Evolutionary conservation across 1,140 invertebrate genomes (phyloP).

Genomic region (Tetranychus cinnabarinus): DNA sequence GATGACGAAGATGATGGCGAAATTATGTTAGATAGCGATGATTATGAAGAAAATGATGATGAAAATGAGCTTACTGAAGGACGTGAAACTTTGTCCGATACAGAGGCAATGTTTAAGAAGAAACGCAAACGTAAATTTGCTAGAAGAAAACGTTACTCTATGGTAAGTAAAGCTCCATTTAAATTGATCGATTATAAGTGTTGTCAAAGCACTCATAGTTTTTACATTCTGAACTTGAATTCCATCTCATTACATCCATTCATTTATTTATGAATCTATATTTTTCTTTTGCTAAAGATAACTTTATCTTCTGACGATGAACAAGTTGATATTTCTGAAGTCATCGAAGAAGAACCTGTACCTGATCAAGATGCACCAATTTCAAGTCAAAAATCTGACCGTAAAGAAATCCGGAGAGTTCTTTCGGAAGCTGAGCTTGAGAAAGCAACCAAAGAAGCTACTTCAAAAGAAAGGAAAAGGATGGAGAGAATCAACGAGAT

Average conservation of each 20-base stretch:
- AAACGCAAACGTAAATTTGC: neutral
- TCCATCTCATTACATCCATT: neutral
- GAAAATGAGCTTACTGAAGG: neutral
- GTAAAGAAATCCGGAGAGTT: neutral
- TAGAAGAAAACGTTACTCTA: neutral
- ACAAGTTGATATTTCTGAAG: neutral
- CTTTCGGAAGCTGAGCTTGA: neutral
- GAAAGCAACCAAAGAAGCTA: neutral
- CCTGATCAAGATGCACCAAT: neutral
- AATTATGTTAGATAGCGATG: neutral
- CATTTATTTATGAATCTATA: neutral
- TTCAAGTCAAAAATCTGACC: neutral
- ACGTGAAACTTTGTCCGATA: neutral
- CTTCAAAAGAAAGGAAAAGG: neutral
- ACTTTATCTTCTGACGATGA: neutral
- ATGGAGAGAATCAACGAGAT: neutral
- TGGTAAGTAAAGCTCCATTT: neutral
- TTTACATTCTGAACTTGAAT: neutral
- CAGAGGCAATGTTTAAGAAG: neutral
- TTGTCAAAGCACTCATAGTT: neutral
- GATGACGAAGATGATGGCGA: neutral
- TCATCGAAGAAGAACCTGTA: neutral
- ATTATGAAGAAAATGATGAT: neutral
- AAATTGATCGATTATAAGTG: neutral
- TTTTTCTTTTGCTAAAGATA: neutral